Percentiles rank a stretch among this genome's conserved stretches.
Evolutionary conservation across 2,113 vertebrate species (phyloP).

Genomic region (Lota lota): DNA sequence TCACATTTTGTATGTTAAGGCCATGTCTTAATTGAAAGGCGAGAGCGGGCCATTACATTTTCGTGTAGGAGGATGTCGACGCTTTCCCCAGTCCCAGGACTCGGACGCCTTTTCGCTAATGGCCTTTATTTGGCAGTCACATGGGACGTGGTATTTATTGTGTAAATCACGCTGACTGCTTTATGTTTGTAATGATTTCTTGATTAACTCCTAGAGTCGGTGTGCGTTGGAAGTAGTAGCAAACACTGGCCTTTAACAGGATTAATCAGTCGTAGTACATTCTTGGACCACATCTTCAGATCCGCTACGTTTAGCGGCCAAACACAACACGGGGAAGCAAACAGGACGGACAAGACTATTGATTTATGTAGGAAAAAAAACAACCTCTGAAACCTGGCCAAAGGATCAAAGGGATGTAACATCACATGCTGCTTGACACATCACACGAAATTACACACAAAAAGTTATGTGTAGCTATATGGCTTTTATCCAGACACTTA

Average conservation of each 20-base stretch:
- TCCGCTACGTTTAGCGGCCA: too few species aligned
- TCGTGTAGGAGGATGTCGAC: constrained; percentile 49
- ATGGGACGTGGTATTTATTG: constrained; percentile 47
- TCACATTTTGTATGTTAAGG: constrained; percentile 37
- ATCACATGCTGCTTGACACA: too few species aligned
- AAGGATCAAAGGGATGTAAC: too few species aligned
- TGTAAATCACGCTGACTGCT: constrained; percentile 50
- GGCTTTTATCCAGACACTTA: too few species aligned
- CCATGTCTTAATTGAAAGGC: constrained; percentile 53
- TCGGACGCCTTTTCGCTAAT: constrained; percentile 50
- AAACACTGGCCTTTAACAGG: constrained; percentile 15
- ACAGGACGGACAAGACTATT: too few species aligned
- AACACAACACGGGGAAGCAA: too few species aligned
- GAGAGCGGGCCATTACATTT: constrained; percentile 47
- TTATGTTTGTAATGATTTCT: constrained; percentile 52
- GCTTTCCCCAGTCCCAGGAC: constrained; percentile 45
- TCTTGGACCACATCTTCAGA: constrained; percentile 11
- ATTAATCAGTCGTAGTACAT: constrained; percentile 22
- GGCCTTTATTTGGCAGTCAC: constrained; percentile 51
- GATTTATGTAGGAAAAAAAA: too few species aligned
- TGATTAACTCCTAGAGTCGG: constrained; percentile 33
- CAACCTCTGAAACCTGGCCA: too few species aligned
- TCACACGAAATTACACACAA: too few species aligned
- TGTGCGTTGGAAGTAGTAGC: constrained; percentile 31
- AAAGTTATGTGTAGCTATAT: too few species aligned